Percentiles rank a stretch among this genome's conserved stretches.
phyloP scores from a whole-genome alignment of 2,113 vertebrate species.

The Hipposideros armiger region DNA sequence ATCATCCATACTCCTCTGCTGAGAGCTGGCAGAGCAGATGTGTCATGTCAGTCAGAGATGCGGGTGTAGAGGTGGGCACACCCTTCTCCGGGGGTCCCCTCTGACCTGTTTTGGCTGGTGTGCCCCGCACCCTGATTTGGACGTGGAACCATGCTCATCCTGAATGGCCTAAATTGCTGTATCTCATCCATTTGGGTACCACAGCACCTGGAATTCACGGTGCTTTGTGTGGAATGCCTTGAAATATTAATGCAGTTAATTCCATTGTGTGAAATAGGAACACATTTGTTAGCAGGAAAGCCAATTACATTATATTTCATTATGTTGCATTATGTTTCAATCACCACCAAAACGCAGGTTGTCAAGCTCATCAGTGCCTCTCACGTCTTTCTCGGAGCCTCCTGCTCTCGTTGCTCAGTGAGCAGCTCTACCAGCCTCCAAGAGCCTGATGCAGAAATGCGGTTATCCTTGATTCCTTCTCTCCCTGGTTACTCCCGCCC shows the following conservation, averaged over 20 bases:
- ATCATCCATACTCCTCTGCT: neutral
- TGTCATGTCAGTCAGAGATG: neutral
- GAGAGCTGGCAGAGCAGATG: neutral
- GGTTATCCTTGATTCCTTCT: accelerated
- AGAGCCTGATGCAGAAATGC: neutral
- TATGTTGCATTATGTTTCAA: neutral
- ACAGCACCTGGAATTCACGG: neutral
- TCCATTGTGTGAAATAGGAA: neutral
- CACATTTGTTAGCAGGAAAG: constrained; percentile 22
- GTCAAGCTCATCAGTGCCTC: neutral
- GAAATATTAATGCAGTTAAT: neutral
- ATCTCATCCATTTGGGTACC: neutral
- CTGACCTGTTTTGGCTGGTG: accelerated
- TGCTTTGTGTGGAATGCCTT: neutral
- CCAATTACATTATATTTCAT: neutral
- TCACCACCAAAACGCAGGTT: constrained; percentile 18
- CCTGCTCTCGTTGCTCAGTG: neutral
- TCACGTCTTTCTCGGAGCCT: neutral
- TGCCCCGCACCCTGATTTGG: neutral
- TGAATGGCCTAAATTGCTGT: neutral
- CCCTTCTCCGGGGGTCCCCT: neutral
- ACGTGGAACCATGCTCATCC: neutral
- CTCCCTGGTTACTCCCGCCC: neutral
- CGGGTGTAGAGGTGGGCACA: neutral
- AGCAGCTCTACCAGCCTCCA: neutral